Conservation (phyloP, 1,140 invertebrate species). For the Pseudomyrmex gracilis region DNA sequence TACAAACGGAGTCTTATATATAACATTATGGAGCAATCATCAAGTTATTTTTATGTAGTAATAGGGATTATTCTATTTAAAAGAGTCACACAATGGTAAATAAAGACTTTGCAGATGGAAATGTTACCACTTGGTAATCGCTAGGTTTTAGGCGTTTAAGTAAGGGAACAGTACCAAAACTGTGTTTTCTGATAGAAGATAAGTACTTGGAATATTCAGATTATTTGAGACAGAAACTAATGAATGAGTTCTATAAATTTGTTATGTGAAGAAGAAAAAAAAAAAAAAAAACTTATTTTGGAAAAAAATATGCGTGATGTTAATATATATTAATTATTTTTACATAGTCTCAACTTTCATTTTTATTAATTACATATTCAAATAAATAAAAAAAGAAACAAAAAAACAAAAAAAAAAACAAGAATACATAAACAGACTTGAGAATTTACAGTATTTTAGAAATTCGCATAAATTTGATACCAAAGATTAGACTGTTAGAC, state of each 20-base stretch:
- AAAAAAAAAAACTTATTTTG: too few species aligned
- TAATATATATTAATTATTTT: too few species aligned
- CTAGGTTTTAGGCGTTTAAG: background rate
- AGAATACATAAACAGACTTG: too few species aligned
- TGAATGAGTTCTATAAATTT: too few species aligned
- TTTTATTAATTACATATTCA: too few species aligned
- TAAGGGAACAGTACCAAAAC: conserved; percentile 9
- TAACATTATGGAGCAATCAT: conserved; percentile 45
- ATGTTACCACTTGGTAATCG: background rate
- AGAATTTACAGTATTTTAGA: background rate
- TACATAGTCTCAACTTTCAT: too few species aligned
- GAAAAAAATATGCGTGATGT: too few species aligned
- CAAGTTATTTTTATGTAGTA: conserved; percentile 55
- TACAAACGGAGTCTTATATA: conserved; percentile 66
- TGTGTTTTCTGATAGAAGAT: conserved; percentile 64
- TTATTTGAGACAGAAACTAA: too few species aligned
- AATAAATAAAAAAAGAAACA: too few species aligned
- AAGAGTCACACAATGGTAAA: conserved; percentile 1
- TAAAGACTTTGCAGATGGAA: conserved; percentile 16
- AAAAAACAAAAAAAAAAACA: too few species aligned
- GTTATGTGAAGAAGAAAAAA: too few species aligned
- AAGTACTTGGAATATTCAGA: conserved; percentile 55
- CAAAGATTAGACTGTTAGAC: background rate
- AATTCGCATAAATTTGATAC: background rate
- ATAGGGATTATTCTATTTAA: conserved; percentile 31